Evolutionary conservation across 2,113 vertebrate genomes (phyloP), one percentile per base, ranked within the genome.

Genomic region (Phyllopteryx taeniolatus): DNA sequence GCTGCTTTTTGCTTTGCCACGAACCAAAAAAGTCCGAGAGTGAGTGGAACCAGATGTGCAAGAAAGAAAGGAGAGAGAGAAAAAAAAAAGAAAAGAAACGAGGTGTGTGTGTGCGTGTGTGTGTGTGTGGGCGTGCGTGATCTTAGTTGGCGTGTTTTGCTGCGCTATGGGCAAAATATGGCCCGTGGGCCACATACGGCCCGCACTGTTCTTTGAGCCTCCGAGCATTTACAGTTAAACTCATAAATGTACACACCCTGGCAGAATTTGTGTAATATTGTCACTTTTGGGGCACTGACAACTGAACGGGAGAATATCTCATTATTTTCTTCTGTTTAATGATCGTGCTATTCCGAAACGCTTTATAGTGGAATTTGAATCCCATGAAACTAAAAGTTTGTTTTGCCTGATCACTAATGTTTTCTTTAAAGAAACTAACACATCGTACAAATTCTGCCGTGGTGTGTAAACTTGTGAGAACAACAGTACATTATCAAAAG

Each of bases 21-120:
- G 91, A 92, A 90, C 88, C 87, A 90, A 88, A 89, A 87, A 88
- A 89, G 87, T 92, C 90, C 91, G 83, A 90, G 87, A 67, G 83
- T 94, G 93, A 95, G 94, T 94, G 91, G 92, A 95, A 94, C 88
- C 94, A 96, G 95, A 96, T 95, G 95, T 94, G 93, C 79, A 84
- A 79, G 77, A 75, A 83, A 61, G 31, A 75, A 86, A 39, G 43
- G 81, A 80, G 77, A 80, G 68, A n/a, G 59, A 49, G 4, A 51
- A 82, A 79, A 76, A 79, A 64, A 75, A 78, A 76, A 77, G 73
- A 78, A 67, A 72, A 84, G 80, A 71, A 61, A 15, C 27, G 27
- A 27, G 27, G 27, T 13, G 27, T 15, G 22, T 33, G 56, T 1
- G 27, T 27, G 53, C 5, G 56, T 1, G 22, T 14, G 22, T 12